Conservation (phyloP, 2,797 vertebrate species). For the Pempheris klunzingeri region DNA sequence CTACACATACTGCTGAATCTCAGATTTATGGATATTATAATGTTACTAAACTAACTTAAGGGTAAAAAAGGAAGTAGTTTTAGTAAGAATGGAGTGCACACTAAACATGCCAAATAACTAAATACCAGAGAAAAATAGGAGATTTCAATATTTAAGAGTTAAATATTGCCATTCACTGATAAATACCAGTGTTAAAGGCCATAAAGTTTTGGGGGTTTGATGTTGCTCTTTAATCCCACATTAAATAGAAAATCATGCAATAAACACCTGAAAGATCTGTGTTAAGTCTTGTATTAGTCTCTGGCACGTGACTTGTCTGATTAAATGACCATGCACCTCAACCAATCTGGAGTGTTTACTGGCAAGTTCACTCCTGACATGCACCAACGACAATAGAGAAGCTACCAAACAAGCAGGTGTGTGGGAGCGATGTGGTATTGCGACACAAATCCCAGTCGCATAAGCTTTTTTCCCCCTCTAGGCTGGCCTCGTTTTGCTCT, state of each 20-base stretch:
- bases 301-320: neutral
- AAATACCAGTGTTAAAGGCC: neutral
- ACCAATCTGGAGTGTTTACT: neutral
- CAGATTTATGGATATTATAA: neutral
- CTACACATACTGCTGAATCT: neutral
- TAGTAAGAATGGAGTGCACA: neutral
- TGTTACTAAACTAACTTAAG: neutral
- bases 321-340: neutral
- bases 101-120: neutral
- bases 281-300: neutral
- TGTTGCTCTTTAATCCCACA: neutral
- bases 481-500: slow-evolving; percentile 64
- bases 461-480: slow-evolving; percentile 44
- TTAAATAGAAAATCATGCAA: neutral
- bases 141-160: neutral
- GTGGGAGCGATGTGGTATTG: slow-evolving; percentile 20
- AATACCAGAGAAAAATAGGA: neutral
- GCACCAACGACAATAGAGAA: slow-evolving; percentile 20
- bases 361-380: neutral
- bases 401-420: slow-evolving; percentile 52
- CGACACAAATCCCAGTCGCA: slow-evolving; percentile 56
- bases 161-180: neutral
- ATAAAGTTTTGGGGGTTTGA: neutral
- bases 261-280: neutral
- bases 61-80: neutral